Conservation (phyloP, 1,140 invertebrate species). For the Hypothenemus hampei region DNA sequence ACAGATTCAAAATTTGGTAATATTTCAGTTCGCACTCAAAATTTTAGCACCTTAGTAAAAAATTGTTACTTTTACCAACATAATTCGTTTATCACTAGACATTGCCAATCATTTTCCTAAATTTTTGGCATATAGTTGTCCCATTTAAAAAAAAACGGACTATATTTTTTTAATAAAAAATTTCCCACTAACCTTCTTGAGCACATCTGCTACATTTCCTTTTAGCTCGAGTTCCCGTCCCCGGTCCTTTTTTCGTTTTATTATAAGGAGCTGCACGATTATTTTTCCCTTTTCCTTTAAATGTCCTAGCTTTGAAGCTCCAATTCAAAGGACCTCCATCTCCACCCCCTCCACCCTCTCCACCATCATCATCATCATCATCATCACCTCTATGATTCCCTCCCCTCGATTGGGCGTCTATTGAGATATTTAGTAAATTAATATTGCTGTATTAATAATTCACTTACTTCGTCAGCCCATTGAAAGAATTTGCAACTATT, state of each 20-base stretch:
- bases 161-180: too few relatives aligned
- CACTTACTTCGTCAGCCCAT: slow-evolving; percentile 75
- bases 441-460: too few relatives aligned
- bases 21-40: too few relatives aligned
- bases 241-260: slow-evolving; percentile 14
- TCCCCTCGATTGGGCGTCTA: slow-evolving; percentile 1
- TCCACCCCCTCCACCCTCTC: slow-evolving; percentile 24
- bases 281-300: slow-evolving; percentile 22
- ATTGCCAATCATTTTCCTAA: too few relatives aligned
- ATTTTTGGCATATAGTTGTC: too few relatives aligned
- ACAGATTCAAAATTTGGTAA: too few relatives aligned
- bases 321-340: slow-evolving; percentile 13
- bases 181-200: slow-evolving; percentile 43
- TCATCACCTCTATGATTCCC: slow-evolving; percentile 12
- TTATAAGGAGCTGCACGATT: slow-evolving; percentile 25
- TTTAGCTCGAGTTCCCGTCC: slow-evolving; percentile 27
- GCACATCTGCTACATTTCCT: slow-evolving; percentile 41
- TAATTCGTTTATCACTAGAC: too few relatives aligned
- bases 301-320: slow-evolving; percentile 15
- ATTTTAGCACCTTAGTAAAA: too few relatives aligned
- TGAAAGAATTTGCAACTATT: slow-evolving; percentile 79
- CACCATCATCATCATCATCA: slow-evolving; percentile 20
- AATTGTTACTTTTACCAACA: too few relatives aligned
- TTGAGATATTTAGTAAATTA: too few relatives aligned
- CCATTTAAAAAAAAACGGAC: too few relatives aligned